These are phyloP conservation scores for Phoxinus phoxinus DNA, from an alignment of 2,113 vertebrate species.

Conservation along the genomic window DNA sequence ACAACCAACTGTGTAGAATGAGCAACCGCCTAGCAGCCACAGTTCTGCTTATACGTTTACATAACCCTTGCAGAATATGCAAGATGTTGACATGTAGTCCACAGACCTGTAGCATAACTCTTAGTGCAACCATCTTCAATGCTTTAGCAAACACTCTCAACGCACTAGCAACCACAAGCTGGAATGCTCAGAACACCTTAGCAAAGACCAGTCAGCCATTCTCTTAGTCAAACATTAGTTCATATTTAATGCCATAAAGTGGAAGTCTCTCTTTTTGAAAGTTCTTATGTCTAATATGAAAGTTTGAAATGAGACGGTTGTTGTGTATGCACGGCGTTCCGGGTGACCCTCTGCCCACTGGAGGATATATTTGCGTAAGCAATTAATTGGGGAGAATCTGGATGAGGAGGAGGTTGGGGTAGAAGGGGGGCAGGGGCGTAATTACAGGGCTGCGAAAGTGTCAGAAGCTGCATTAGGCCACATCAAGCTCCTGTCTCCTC, in stretches of 20 bases:
- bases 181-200: not conserved
- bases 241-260: not conserved
- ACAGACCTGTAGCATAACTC: no score
- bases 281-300: slow-evolving; percentile 23
- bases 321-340: slow-evolving; percentile 60
- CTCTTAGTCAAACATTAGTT: not conserved
- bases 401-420: slow-evolving; percentile 70
- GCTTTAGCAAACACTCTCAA: no score
- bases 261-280: slow-evolving; percentile 4
- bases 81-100: no score
- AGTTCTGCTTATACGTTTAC: no score
- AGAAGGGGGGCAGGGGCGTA: slow-evolving; percentile 65
- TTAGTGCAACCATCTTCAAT: no score
- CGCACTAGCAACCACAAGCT: no score
- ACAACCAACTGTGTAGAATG: not conserved
- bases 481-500: slow-evolving; percentile 73
- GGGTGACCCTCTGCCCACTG: slow-evolving; percentile 65
- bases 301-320: slow-evolving; percentile 41
- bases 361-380: slow-evolving; percentile 75
- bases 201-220: not conserved
- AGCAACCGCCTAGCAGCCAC: not conserved
- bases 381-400: slow-evolving; percentile 75
- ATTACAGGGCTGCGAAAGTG: slow-evolving; percentile 72
- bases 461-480: slow-evolving; percentile 75
- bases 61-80: no score